Percentiles rank a stretch among this genome's conserved stretches.
phyloP scores from a whole-genome alignment of 2,888 invertebrate species.

The Xestobium rufovillosum region DNA sequence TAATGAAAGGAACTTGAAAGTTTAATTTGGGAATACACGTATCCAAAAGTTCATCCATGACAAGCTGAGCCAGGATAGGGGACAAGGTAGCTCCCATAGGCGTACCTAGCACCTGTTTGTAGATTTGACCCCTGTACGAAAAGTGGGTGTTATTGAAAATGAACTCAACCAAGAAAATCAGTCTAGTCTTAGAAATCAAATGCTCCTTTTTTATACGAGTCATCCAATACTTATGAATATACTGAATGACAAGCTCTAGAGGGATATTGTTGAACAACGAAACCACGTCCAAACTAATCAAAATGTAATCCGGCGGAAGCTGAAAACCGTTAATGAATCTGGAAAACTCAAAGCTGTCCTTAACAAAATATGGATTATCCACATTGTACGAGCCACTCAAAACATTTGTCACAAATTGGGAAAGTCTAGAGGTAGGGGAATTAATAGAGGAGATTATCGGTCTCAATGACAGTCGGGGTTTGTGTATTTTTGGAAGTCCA shows the following conservation, averaged over 20 bases:
- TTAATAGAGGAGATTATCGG: neutral
- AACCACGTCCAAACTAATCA: neutral
- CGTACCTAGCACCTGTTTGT: neutral
- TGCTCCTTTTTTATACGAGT: no score
- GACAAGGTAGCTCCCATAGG: neutral
- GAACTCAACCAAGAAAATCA: neutral
- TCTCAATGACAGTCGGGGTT: neutral
- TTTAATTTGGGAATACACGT: no score
- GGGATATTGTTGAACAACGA: neutral
- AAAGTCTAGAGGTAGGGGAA: neutral
- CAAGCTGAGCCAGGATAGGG: no score
- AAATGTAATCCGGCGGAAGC: neutral
- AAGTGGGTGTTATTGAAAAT: conserved; percentile 1
- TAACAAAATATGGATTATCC: neutral
- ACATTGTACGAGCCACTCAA: neutral
- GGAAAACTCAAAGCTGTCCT: neutral
- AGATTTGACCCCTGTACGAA: neutral
- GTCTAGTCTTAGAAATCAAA: neutral
- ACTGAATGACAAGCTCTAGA: neutral
- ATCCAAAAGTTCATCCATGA: no score
- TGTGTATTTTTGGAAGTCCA: neutral
- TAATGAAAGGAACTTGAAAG: no score
- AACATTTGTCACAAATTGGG: neutral
- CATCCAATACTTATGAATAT: neutral
- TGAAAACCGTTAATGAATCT: neutral